Conservation (phyloP, 2,888 invertebrate genomes). For the Dione vanillae region DNA sequence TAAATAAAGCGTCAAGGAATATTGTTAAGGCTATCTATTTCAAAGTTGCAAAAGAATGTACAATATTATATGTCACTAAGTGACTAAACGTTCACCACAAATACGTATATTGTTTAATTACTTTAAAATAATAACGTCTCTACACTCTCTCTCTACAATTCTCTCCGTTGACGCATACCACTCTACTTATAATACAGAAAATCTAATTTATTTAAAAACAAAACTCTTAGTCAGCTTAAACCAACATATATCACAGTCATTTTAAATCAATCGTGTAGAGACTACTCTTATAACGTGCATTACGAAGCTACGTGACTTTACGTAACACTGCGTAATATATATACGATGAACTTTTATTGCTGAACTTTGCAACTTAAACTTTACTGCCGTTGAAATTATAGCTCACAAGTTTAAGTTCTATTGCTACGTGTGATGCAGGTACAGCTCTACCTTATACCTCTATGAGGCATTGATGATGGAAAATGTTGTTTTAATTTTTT, state of each 20-base stretch:
- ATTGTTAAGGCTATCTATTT: background rate
- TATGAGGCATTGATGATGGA: background rate
- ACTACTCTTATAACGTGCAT: constrained; percentile 6
- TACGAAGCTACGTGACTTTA: constrained; percentile 20
- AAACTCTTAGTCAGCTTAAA: background rate
- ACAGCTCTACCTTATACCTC: background rate
- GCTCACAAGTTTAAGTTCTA: constrained; percentile 19
- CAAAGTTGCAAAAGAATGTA: too few relatives aligned
- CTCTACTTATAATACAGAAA: too few relatives aligned
- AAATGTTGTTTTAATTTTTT: background rate
- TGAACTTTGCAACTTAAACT: constrained; percentile 31
- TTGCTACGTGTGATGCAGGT: constrained; percentile 20
- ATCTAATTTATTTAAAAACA: too few relatives aligned
- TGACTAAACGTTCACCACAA: too few relatives aligned
- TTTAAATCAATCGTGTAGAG: constrained; percentile 4
- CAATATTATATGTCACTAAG: too few relatives aligned
- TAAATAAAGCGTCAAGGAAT: background rate
- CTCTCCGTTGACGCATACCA: too few relatives aligned
- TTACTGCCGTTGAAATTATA: constrained; percentile 20
- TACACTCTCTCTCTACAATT: too few relatives aligned
- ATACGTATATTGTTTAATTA: too few relatives aligned
- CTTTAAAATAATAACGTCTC: too few relatives aligned
- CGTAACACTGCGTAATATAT: constrained; percentile 30
- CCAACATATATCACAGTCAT: background rate
- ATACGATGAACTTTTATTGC: constrained; percentile 38